A percentile compares a stretch with the other conserved stretches of the same genome.
Evolutionary conservation across 2,113 vertebrate species (phyloP).

Genomic region (Bos javanicus): DNA sequence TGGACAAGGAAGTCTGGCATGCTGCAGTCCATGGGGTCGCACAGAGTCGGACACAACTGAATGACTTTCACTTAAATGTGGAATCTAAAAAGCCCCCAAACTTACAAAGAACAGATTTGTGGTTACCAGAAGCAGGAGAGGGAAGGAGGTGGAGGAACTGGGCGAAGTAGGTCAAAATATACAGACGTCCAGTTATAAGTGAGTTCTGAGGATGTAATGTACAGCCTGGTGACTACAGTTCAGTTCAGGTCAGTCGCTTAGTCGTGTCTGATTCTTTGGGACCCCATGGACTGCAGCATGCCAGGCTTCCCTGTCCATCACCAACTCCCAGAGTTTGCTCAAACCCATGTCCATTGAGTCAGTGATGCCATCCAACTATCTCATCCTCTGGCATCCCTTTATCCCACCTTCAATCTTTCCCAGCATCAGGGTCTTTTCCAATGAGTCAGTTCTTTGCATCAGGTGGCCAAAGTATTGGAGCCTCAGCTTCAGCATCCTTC

Average conservation of each 20-base stretch:
- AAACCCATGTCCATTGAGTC: not conserved
- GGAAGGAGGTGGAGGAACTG: not conserved
- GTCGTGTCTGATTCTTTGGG: not conserved
- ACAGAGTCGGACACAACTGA: not conserved
- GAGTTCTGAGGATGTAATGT: not conserved
- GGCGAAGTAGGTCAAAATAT: not conserved
- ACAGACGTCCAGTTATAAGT: not conserved
- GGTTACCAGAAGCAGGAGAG: not conserved
- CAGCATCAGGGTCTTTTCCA: not conserved
- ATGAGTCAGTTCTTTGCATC: not conserved
- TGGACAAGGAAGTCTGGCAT: not conserved
- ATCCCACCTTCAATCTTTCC: not conserved
- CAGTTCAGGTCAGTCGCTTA: not conserved
- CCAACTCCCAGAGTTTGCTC: not conserved
- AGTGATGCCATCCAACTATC: not conserved
- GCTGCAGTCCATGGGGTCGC: not conserved
- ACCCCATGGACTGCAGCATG: not conserved
- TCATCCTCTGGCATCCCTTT: not conserved
- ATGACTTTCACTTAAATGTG: not conserved
- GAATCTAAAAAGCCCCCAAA: not conserved
- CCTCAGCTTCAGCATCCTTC: not conserved
- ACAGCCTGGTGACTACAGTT: not conserved
- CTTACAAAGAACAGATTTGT: not conserved
- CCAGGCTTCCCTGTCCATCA: not conserved
- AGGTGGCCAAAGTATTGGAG: not conserved